Conservation (phyloP, 2,113 vertebrate genomes). For the Paracanthobrama guichenoti region DNA sequence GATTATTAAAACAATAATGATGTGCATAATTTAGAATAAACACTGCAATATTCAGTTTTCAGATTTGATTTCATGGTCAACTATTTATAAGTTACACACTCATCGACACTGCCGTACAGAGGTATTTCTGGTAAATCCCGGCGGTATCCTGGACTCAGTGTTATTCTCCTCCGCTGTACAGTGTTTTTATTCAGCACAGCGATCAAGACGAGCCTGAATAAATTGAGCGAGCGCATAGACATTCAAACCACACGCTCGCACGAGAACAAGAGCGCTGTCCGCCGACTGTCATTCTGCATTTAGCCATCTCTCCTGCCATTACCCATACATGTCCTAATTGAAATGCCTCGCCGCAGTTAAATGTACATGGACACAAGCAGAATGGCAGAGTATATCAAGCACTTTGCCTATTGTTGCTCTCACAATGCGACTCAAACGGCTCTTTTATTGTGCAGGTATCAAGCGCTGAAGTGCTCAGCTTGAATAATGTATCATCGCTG, state of each 20-base stretch:
- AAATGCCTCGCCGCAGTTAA: conserved; percentile 70
- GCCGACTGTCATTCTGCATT: conserved; percentile 60
- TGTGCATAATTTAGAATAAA: too few relatives aligned
- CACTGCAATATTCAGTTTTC: too few relatives aligned
- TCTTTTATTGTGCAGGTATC: conserved; percentile 73
- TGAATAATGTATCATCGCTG: conserved; percentile 80
- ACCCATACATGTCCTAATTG: conserved; percentile 71
- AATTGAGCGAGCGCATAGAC: conserved; percentile 26
- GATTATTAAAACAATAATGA: too few relatives aligned
- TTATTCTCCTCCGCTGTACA: not conserved
- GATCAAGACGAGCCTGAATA: not conserved
- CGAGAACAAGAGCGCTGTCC: not conserved
- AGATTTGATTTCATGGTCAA: too few relatives aligned
- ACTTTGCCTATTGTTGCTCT: conserved; percentile 67
- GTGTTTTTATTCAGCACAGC: not conserved
- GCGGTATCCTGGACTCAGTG: not conserved
- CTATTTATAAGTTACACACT: not conserved
- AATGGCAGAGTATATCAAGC: conserved; percentile 63
- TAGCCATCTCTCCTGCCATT: conserved; percentile 61
- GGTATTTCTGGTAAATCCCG: not conserved
- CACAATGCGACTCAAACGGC: conserved; percentile 63
- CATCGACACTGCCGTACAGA: not conserved
- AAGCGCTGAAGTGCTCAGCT: conserved; percentile 61
- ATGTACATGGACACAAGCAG: conserved; percentile 63
- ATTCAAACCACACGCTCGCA: conserved; percentile 28